Base-by-base conservation (phyloP, 2,888 invertebrate genomes). In the Serripes groenlandicus region DNA sequence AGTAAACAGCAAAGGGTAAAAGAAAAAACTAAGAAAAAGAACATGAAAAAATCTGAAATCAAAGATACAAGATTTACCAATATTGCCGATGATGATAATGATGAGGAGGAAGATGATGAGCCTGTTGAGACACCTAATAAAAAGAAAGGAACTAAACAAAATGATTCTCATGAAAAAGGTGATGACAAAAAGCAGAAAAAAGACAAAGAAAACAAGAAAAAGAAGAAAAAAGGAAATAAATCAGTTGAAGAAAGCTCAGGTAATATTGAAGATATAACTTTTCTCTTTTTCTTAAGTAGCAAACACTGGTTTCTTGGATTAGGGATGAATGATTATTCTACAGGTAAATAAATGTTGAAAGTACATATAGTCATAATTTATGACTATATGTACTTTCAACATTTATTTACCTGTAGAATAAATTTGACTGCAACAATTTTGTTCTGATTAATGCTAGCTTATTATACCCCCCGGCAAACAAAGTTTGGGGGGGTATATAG, bases 81-180 rank as follows among this genome's bases (percentile, higher is more conserved):
- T 21, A 26, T 23, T 23, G 23, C 56, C 21, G 56, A 2, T 60
- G 60, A 60, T 60, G 52, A 74, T 21, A 32, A 30, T 23, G 54
- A 60, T 42, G 74, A 70, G 54, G 70, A 54, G 30, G 34, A 78
- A 9, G 28, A 54, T 52, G 58, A 54, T 66, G 76, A 81, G 52
- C 60, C 70, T 49, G 69, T 30, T 26, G 60, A 73, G n/a, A 76
- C 91, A 87, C 28, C 88, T 92, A 26, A 26, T 4, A 26, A 58
- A 62, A 62, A 28, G n/a, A 34, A 34, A 62, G 5, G 93, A 94
- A 82, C 94, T 94, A 71, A 92, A 93, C 49, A 80, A 92, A 92
- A 92, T 58, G 93, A 92, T 4, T 76, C 75, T 62, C 86, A 86
- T 18, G 86, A 87, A 32, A 83, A 87, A 34, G 88, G 84, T 9